Evolutionary conservation across 1,140 invertebrate species (phyloP).

Genomic region (Pseudomyrmex flavicornis): DNA sequence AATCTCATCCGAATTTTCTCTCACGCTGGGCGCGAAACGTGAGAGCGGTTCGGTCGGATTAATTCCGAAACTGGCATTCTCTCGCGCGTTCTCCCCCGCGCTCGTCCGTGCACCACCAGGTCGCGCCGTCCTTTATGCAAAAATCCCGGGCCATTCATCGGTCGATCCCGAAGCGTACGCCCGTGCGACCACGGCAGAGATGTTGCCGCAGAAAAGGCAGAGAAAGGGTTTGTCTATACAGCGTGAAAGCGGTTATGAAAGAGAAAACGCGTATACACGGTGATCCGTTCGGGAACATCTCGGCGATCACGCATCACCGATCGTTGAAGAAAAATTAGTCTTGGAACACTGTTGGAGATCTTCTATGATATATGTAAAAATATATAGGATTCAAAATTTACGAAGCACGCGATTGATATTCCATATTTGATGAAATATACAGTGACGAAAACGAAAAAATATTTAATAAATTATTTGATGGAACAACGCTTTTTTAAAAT

Average conservation of each 20-base stretch:
- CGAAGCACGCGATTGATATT: no score
- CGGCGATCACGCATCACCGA: background rate
- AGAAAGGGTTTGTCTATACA: constrained; percentile 25
- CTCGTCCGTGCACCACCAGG: constrained; percentile 10
- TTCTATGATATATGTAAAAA: no score
- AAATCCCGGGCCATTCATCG: constrained; percentile 67
- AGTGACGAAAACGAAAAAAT: no score
- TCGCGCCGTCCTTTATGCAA: constrained; percentile 66
- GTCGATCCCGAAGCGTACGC: constrained; percentile 22
- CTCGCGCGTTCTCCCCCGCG: background rate
- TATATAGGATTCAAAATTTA: no score
- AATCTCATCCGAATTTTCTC: constrained; percentile 49
- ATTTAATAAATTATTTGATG: no score
- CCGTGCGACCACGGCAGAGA: constrained; percentile 8
- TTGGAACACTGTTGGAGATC: background rate
- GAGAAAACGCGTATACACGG: constrained; percentile 28
- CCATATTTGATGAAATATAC: no score
- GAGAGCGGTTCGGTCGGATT: constrained; percentile 60
- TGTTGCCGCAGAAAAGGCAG: constrained; percentile 42
- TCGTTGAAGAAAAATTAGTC: background rate
- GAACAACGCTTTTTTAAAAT: no score
- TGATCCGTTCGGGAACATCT: background rate
- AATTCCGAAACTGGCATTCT: constrained; percentile 59
- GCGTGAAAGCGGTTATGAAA: constrained; percentile 52
- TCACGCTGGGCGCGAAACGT: constrained; percentile 44